Evolutionary conservation across 2,888 invertebrate genomes (phyloP).

Genomic region (Spisula subtruncata): DNA sequence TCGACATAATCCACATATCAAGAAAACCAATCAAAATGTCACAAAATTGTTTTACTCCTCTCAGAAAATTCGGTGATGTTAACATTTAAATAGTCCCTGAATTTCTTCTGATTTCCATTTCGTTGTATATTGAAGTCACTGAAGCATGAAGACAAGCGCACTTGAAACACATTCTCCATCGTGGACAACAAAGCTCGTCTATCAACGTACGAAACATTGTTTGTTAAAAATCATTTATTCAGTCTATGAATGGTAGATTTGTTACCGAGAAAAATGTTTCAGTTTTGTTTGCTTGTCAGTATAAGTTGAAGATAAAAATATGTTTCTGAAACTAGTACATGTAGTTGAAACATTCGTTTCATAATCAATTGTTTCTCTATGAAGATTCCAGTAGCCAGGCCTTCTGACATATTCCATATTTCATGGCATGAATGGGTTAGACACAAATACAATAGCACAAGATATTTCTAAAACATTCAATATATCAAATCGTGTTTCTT

Average conservation of each 20-base stretch:
- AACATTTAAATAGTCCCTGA: not conserved
- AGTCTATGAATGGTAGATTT: not conserved
- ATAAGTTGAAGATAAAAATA: not conserved
- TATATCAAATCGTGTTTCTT: no score
- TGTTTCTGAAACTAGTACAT: not conserved
- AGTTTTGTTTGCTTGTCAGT: not conserved
- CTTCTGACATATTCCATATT: no score
- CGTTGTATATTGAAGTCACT: not conserved
- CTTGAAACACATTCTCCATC: not conserved
- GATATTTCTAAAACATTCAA: no score
- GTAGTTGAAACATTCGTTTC: no score
- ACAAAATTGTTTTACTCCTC: not conserved
- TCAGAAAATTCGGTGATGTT: not conserved
- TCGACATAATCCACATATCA: not conserved
- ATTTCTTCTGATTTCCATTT: not conserved
- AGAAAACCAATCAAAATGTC: not conserved
- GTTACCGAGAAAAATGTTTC: no score
- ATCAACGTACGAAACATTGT: no score
- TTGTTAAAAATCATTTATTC: not conserved
- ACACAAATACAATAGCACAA: no score
- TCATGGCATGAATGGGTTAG: no score
- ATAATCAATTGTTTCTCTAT: no score
- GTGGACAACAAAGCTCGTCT: not conserved
- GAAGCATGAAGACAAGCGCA: not conserved
- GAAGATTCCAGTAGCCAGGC: no score